A percentile compares a stretch with the other conserved stretches of the same genome.
phyloP scores from a whole-genome alignment of 2,113 vertebrate species.

The Phaethon lepturus region DNA sequence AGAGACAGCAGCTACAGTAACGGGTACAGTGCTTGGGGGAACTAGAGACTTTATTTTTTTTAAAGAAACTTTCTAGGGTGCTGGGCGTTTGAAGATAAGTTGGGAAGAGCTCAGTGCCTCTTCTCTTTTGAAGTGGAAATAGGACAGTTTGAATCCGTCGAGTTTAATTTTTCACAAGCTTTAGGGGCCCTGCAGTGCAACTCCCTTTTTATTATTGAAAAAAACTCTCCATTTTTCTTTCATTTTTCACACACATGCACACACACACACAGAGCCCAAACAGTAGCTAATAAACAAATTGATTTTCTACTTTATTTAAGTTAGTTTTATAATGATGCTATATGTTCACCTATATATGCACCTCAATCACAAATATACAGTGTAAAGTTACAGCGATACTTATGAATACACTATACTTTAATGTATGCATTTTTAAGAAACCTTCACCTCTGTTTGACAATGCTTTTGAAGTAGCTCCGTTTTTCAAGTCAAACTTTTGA shows the following conservation, averaged over 20 bases:
- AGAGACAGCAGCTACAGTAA: constrained; percentile 94
- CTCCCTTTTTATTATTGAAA: constrained; percentile 91
- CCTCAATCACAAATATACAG: background rate
- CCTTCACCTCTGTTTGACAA: constrained; percentile 74
- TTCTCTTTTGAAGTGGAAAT: constrained; percentile 99
- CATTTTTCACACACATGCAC: constrained; percentile 33
- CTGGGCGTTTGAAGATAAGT: constrained; percentile 94
- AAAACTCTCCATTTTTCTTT: constrained; percentile 82
- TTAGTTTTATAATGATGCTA: background rate
- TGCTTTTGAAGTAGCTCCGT: constrained; percentile 81
- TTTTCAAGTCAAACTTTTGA: constrained; percentile 81
- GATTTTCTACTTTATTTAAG: constrained; percentile 54
- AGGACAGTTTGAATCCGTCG: constrained; percentile 99
- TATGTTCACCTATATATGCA: background rate
- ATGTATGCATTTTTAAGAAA: constrained; percentile 70
- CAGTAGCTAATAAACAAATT: constrained; percentile 68
- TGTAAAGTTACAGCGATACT: constrained; percentile 17
- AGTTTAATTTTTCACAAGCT: constrained; percentile 99
- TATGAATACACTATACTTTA: constrained; percentile 32
- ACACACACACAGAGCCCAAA: constrained; percentile 7
- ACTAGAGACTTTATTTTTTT: constrained; percentile 86
- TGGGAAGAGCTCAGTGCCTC: constrained; percentile 93
- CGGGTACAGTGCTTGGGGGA: constrained; percentile 97
- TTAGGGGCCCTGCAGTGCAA: constrained; percentile 89
- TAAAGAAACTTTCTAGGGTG: constrained; percentile 89